Evolutionary conservation across 2,797 vertebrate genomes (phyloP), one percentile per base, ranked within the genome.

Genomic region (Spondyliosoma cantharus): DNA sequence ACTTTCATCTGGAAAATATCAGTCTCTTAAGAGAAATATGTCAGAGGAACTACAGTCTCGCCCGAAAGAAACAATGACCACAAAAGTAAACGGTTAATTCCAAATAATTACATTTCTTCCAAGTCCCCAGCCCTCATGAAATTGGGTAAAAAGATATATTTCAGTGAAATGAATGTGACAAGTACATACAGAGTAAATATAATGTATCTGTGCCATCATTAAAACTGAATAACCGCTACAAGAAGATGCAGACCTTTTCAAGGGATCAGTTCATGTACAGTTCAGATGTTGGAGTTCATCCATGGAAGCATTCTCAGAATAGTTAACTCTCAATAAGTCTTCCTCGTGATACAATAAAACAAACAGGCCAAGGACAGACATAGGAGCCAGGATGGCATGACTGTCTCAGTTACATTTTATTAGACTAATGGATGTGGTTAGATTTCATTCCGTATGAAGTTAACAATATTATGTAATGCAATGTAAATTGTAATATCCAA

Each of bases 231-330:
- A 32, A 78, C 22, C 66, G 25, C 53, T 48, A 17, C 52, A 83
- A 63, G 68, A 89, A 80, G 24, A 71, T 70, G 63, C 45, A 70
- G 54, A 59, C 60, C 37, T 73, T 81, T 82, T 80, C 45, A 80
- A 83, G 76, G 76, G 87, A 87, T 83, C 48, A 25, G 67, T 67
- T 29, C 52, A 59, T 56, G 78, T 74, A 76, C 78, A 84, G 58
- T 24, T 29, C n/a, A 11, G 74, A 74, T 62, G 58, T 71, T 71
- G 42, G 85, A 84, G 75, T 78, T 82, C 76, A 75, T 76, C 54
- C 59, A 22, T 52, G 43, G 65, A 78, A 45, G 58, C 68, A 86
- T 89, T 93, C 82, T 65, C 72, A 46, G 76, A 87, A 92, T 86
- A 80, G 80, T 71, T 90, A 76, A 69, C 79, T 75, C 61, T 58